Evolutionary conservation across 2,797 vertebrate genomes (phyloP), one percentile per base, ranked within the genome.

Genomic region (Fringilla coelebs): DNA sequence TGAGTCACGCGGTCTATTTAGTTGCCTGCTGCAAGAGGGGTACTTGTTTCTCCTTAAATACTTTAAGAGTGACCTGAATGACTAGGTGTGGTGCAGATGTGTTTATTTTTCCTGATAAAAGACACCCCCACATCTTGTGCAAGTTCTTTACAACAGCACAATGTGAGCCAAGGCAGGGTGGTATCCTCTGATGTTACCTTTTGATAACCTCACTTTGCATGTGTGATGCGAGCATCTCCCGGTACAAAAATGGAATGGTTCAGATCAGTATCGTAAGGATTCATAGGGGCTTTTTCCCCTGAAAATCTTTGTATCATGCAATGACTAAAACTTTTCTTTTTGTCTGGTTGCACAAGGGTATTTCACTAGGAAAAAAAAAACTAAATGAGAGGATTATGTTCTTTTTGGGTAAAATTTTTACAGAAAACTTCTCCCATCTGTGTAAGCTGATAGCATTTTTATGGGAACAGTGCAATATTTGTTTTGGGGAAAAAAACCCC

Each of bases 181-280:
- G 26, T 58, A 49, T 77, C 29, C 40, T 77, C 63, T 34, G 62
- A 68, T 38, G 34, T 70, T 51, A 41, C 40, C 38, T 90, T 92
- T 46, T 3, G 17, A 49, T 76, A 85, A 60, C 10, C 4, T 49
- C 34, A 15, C 6, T 77, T 78, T 24, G 12, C 11, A 25, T 52
- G 8, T 16, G 8, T 18, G 6, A 10, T 52, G 5, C 5, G 6
- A 46, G 7, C 38, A 54, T 78, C 29, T 88, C 32, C 41, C 10
- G 1, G 15, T 24, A 40, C 17, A 49, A 31, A 41, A 71, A 32
- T 9, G 3, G 22, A 67, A 58, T 46, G 8, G 7, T 60, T 61
- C 41, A 57, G 0, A 2, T 46, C 15, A 54, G 41, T 32, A 84
- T 21, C 0, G 0, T 26, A 32, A 58, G 7, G 15, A 76, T 54